These are phyloP conservation scores for Leucophenga varia DNA, from an alignment of 1,140 invertebrate species.

Conservation along the genomic window DNA sequence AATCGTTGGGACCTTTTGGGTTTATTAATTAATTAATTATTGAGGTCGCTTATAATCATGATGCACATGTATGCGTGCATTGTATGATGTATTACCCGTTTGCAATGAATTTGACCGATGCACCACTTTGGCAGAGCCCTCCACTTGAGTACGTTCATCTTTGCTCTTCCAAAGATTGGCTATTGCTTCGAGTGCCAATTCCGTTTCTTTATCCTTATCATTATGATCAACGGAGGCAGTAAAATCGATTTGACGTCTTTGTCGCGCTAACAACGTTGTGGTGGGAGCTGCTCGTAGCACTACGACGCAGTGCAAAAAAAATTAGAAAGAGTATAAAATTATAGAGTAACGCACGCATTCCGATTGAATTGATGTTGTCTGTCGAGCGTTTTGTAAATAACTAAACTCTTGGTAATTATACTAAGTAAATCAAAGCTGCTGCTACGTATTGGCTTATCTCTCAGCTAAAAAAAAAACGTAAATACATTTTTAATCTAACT, in stretches of 20 bases:
- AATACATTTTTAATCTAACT: too few relatives aligned
- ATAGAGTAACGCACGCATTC: conserved; percentile 32
- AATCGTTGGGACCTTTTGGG: conserved; percentile 46
- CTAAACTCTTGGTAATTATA: too few relatives aligned
- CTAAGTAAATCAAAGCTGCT: too few relatives aligned
- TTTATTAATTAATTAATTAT: conserved; percentile 24
- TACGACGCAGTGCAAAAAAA: too few relatives aligned
- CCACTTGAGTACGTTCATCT: conserved; percentile 44
- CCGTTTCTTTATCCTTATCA: conserved; percentile 45
- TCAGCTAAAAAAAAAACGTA: too few relatives aligned
- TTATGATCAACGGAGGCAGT: conserved; percentile 49
- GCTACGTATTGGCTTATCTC: too few relatives aligned
- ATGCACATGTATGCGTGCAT: conserved; percentile 45
- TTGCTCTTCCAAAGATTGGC: conserved; percentile 49
- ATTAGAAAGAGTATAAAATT: too few relatives aligned
- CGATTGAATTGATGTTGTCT: too few relatives aligned
- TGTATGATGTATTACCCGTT: conserved; percentile 44
- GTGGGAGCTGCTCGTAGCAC: conserved; percentile 12
- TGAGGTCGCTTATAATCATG: conserved; percentile 46
- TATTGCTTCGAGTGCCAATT: conserved; percentile 48
- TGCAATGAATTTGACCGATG: conserved; percentile 32
- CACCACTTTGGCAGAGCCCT: conserved; percentile 42
- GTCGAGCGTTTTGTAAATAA: too few relatives aligned
- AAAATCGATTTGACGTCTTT: conserved; percentile 44
- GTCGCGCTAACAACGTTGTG: conserved; percentile 1